Conservation (phyloP, 2,113 vertebrate genomes). For the Epinephelus lanceolatus region DNA sequence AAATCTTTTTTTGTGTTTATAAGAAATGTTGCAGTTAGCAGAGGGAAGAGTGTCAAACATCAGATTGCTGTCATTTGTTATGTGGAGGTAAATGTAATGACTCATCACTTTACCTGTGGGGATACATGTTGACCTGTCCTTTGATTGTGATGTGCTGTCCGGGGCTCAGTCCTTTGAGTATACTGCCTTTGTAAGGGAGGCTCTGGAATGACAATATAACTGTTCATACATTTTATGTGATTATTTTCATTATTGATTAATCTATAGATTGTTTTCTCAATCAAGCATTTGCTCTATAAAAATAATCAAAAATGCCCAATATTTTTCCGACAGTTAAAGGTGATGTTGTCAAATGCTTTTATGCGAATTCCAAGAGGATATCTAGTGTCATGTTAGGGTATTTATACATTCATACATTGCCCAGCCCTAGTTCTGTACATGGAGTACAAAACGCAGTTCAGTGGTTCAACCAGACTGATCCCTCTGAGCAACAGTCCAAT, state of each 20-base stretch:
- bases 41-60: background rate
- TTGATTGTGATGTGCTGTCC: conserved; percentile 91
- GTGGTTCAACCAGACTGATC: too few relatives aligned
- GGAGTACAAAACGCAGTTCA: too few relatives aligned
- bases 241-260: background rate
- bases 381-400: too few relatives aligned
- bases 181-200: conserved; percentile 88
- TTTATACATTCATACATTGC: too few relatives aligned
- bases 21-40: background rate
- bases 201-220: conserved; percentile 80
- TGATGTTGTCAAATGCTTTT: background rate
- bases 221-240: background rate
- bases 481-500: too few relatives aligned
- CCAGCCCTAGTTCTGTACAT: too few relatives aligned
- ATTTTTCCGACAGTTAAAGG: background rate
- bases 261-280: background rate
- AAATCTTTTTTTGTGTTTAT: background rate
- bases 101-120: conserved; percentile 86
- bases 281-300: background rate
- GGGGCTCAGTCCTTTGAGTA: conserved; percentile 87
- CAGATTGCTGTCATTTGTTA: background rate
- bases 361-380: too few relatives aligned
- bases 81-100: background rate
- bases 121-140: conserved; percentile 89
- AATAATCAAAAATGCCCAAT: background rate